These are phyloP conservation scores for Ecdyonurus torrentis DNA, from an alignment of 2,888 invertebrate species.

Conservation along the genomic window DNA sequence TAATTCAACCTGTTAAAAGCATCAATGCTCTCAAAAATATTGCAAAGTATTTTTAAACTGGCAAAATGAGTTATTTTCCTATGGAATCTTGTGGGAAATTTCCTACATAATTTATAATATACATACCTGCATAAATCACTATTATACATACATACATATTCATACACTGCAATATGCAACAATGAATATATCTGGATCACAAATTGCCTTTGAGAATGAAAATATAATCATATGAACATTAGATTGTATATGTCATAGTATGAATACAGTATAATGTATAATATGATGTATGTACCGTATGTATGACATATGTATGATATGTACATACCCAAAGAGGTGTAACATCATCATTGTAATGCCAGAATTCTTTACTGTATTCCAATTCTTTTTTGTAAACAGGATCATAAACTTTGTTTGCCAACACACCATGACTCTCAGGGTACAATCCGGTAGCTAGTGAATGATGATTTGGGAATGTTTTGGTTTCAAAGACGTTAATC, in stretches of 20 bases:
- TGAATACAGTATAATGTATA: neutral
- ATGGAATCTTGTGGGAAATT: too few relatives aligned
- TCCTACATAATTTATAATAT: too few relatives aligned
- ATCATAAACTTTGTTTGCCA: conserved; percentile 44
- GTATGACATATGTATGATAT: neutral
- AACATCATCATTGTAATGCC: conserved; percentile 35
- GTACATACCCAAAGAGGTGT: conserved; percentile 39
- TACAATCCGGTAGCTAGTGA: conserved; percentile 52
- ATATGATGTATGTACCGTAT: neutral
- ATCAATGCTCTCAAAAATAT: too few relatives aligned
- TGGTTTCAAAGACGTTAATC: conserved; percentile 45
- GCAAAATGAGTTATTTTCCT: too few relatives aligned
- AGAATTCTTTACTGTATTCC: conserved; percentile 27
- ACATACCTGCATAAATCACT: too few relatives aligned
- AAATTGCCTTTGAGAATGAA: too few relatives aligned
- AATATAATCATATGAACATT: conserved; percentile 5
- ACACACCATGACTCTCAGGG: conserved; percentile 49
- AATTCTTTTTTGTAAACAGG: conserved; percentile 19
- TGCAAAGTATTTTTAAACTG: too few relatives aligned
- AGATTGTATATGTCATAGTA: neutral
- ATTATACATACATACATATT: too few relatives aligned
- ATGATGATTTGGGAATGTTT: conserved; percentile 60
- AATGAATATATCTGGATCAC: too few relatives aligned
- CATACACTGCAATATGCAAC: too few relatives aligned
- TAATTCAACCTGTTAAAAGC: too few relatives aligned